Base-by-base conservation (phyloP, 2,888 invertebrate species). In the Pheosia gnoma region DNA sequence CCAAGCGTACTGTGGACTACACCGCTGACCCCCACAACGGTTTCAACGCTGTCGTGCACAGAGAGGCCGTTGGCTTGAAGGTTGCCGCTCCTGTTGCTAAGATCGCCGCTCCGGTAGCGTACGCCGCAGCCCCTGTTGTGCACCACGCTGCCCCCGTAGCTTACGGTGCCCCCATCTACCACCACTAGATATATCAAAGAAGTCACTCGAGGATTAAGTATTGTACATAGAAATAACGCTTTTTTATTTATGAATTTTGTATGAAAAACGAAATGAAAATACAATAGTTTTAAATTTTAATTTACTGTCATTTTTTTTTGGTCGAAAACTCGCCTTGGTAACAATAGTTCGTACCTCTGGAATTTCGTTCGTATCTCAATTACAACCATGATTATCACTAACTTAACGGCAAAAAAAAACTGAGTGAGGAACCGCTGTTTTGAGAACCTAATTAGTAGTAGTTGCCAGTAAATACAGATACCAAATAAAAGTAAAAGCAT, bases 11-110 rank as follows among this genome's bases (percentile, higher is more conserved):
- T 53, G 94, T 94, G 0, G 94, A 94, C 64, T 94, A 93, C 82
- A 86, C 89, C 53, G 91, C 93, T 60, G 94, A 94, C 68, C 84
- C 90, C 7, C 81, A 91, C 60, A 89, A 91, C 68, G 93, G 94
- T 8, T 94, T 94, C 86, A 94, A 94, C 83, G 94, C 94, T 51
- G 93, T 94, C 49, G 94, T 94, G 4, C 89, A 86, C 81, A 89
- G 85, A 67, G 91, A 91, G 63, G 82, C 85, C 60, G 74, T 84
- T 66, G 85, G 56, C 25, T 75, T 76, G 59, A 77, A 80, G 60
- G 70, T 73, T 59, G 83, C 79, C 58, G 88, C 90, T 72, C 90
- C 79, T 13, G 77, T 79, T 9, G 73, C 70, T 7, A 66, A 72
- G 37, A 71, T 78, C 63, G 71, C 72, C 53, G 89, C 84, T 62